Base-by-base conservation (phyloP, 2,113 vertebrate genomes). In the Nicator chloris region DNA sequence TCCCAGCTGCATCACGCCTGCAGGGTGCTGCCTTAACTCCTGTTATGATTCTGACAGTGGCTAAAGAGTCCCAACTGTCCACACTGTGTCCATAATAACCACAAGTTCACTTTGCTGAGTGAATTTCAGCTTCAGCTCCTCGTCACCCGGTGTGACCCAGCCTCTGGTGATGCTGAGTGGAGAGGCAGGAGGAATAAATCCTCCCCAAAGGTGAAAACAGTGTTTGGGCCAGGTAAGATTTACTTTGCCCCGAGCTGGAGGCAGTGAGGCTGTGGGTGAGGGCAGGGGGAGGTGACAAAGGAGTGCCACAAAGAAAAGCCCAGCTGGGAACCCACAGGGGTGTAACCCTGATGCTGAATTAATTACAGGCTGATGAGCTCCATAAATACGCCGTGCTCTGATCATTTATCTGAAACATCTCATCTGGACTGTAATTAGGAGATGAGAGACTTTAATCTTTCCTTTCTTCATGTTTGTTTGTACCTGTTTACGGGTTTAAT, bases 321-420 rank as follows among this genome's bases (percentile, higher is more conserved):
- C 42, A 2, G 5, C 12, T 37, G 35, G n/a, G 54, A 78, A 50
- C 50, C 45, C 64, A 4, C n/a, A 6, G 0, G 5, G 57, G 44
- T 33, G 47, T 66, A 42, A 79, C 88, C 53, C 27, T 45, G 60
- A 2, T 63, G 57, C 61, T 77, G 71, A 16, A 72, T 95, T 93
- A 88, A 76, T 82, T 68, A 14, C 57, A 18, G 45, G 11, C 3
- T 8, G 65, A 60, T 37, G 90, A 75, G 86, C 82, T 77, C 79
- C 61, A 59, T 27, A 45, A 78, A 42, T 68, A 21, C 4, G 4
- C 57, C 16, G 0, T 10, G 53, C 71, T 82, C 82, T 61, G n/a
- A 35, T 92, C 68, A 20, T 59, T 72, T 61, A 65, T 80, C 88
- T 50, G 4, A 24, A 82, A 26, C 40, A 50, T 22, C 86, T 90